Evolutionary conservation across 2,113 vertebrate genomes (phyloP), one percentile per base, ranked within the genome.

Genomic region (Protobothrops flavoviridis): DNA sequence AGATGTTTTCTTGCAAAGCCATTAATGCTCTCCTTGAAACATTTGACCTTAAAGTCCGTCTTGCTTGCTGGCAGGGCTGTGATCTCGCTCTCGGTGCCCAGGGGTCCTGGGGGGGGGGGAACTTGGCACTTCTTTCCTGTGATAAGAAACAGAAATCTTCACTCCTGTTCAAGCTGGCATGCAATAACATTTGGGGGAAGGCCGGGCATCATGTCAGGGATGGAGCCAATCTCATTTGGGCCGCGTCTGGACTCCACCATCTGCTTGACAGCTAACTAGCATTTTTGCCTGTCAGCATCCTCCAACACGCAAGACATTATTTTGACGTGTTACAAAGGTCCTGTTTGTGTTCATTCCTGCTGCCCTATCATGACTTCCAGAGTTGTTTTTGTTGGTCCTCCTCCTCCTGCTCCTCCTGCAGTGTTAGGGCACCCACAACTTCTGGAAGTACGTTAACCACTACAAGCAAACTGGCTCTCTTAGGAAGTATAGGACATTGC

Each of bases 71-170:
- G 69, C 43, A 59, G 87, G 39, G n/a, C 52, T 89, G 23, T 8
- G 20, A 89, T 69, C 93, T 45, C 4, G 29, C 45, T 26, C 43
- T 88, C 48, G 1, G 85, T 57, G 33, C 3, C 5, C 33, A 87
- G 56, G 91, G 74, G 91, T 94, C 29, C 85, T 92, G 95, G 93
- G 95, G 24, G 6, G 23, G 57, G 23, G 59, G 29, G 8, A 8
- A 4, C 91, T 94, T 95, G 20, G 57, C 23, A 91, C 56, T 92
- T 95, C 94, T 94, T 95, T 57, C 64, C 53, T 57, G 59, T 94
- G 93, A 95, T 52, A 52, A 94, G 94, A 94, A 90, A 39, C 29
- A 92, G 61, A 87, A 0, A 12, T 90, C 92, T 94, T 94, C 90
- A 91, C 92, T 89, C 85, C 93, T 17, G 92, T 45, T 93, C 50